Conservation (phyloP, 2,797 vertebrate genomes). For the Pelochelys cantorii region DNA sequence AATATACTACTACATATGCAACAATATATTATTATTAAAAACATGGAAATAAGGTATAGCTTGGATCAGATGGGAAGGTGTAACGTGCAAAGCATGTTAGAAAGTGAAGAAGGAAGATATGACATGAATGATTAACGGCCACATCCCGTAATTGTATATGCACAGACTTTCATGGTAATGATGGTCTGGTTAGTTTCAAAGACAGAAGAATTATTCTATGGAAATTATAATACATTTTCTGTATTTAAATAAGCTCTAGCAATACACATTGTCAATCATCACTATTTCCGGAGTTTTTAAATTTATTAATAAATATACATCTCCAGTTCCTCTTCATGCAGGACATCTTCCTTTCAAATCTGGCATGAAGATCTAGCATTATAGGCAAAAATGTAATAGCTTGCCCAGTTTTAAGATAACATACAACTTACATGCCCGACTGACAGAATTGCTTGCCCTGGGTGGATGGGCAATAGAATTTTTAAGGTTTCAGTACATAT, state of each 20-base stretch:
- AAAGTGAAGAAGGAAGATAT: conserved; percentile 52
- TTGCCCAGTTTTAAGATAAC: conserved; percentile 36
- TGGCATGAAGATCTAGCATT: conserved; percentile 4
- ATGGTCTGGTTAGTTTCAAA: fast-evolving
- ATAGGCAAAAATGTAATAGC: neutral
- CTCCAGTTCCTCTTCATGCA: neutral
- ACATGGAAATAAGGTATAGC: conserved; percentile 7
- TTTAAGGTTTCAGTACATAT: conserved; percentile 59
- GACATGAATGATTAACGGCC: conserved; percentile 26
- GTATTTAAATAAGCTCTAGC: neutral
- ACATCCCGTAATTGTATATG: conserved; percentile 16
- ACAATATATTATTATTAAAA: conserved; percentile 17
- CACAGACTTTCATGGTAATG: neutral
- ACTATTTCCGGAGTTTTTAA: neutral
- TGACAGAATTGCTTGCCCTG: conserved; percentile 36
- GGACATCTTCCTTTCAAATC: neutral
- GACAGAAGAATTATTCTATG: neutral
- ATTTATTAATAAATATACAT: neutral
- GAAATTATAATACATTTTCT: neutral
- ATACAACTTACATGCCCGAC: conserved; percentile 22
- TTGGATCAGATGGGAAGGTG: neutral
- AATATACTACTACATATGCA: neutral
- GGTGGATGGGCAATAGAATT: conserved; percentile 30
- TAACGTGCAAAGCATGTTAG: conserved; percentile 32
- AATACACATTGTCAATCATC: neutral